phyloP scores from a whole-genome alignment of 1,140 invertebrate genomes.

The Augochlora pura region DNA sequence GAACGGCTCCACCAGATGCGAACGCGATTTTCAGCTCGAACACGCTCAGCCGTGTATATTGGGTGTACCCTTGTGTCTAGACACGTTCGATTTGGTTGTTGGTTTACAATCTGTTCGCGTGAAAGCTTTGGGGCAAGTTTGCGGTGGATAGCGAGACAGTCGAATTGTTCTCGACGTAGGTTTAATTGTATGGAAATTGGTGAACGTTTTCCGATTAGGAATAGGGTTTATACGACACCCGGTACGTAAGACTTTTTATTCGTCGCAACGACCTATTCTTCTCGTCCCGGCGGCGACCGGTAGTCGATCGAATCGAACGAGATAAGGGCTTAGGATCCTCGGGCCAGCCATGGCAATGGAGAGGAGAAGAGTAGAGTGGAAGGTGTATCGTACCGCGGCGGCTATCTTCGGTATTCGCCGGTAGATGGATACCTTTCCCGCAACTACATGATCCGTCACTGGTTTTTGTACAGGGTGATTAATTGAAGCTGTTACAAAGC shows the following conservation, averaged over 20 bases:
- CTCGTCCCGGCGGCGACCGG: not conserved
- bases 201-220: not conserved
- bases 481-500: too few species aligned
- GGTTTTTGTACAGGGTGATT: too few species aligned
- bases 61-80: not conserved
- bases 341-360: not conserved
- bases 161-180: too few species aligned
- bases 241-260: not conserved
- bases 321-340: not conserved
- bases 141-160: too few species aligned
- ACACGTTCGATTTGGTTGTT: too few species aligned
- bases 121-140: too few species aligned
- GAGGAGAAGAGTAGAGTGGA: not conserved
- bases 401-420: too few species aligned
- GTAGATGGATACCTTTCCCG: too few species aligned
- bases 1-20: not conserved
- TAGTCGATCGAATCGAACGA: not conserved
- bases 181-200: too few species aligned
- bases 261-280: constrained; percentile 10
- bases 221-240: not conserved
- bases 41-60: not conserved
- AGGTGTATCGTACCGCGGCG: constrained; percentile 21
- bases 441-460: too few species aligned
- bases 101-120: too few species aligned
- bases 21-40: not conserved